Conservation (phyloP, 2,113 vertebrate species). For the Zosterops hypoxanthus region DNA sequence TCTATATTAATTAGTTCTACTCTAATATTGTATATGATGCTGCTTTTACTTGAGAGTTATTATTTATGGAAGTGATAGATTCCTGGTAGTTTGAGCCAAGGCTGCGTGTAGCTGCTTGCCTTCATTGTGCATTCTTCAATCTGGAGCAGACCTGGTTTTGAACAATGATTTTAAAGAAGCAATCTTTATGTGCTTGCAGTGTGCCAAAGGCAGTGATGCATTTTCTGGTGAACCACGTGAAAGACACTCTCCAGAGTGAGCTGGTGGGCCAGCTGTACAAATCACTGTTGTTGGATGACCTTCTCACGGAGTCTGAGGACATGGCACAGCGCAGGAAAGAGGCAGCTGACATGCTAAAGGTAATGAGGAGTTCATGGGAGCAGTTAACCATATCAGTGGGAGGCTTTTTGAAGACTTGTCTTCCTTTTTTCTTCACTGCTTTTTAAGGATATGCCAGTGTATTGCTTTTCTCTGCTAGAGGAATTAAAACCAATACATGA, state of each 20-base stretch:
- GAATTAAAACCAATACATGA: background rate
- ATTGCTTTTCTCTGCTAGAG: background rate
- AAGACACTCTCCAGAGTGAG: constrained; percentile 97
- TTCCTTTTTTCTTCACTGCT: background rate
- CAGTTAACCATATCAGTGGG: background rate
- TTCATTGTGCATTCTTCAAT: background rate
- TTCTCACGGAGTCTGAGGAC: constrained; percentile 97
- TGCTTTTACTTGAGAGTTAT: background rate
- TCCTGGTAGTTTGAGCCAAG: background rate
- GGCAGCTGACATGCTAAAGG: constrained; percentile 97
- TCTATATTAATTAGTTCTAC: background rate
- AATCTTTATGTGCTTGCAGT: constrained; percentile 69
- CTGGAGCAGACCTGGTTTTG: background rate
- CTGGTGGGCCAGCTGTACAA: constrained; percentile 97
- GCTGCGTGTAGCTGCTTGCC: background rate
- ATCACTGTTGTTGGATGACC: constrained; percentile 87
- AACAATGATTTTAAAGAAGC: background rate
- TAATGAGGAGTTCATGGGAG: constrained; percentile 28
- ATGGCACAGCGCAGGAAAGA: constrained; percentile 98
- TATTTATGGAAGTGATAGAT: background rate
- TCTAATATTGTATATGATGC: background rate
- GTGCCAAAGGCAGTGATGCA: constrained; percentile 99
- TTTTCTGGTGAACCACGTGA: constrained; percentile 98
- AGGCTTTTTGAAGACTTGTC: background rate
- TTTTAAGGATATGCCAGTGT: background rate